These are phyloP conservation scores for Melanostoma mellinum DNA, from an alignment of 2,888 invertebrate genomes.

Conservation along the genomic window DNA sequence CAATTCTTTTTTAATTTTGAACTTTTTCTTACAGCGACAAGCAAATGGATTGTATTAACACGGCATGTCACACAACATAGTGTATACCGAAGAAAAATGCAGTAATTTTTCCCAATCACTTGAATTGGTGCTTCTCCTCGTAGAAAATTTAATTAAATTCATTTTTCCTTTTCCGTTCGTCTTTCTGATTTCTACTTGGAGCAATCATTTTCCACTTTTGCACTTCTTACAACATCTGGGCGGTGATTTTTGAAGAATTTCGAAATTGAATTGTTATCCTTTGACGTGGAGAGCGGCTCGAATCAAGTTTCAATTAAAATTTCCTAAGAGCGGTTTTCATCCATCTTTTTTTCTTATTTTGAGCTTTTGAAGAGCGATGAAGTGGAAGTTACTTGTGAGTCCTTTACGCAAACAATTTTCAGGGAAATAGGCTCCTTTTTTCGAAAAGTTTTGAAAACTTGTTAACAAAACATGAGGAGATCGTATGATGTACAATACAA, in stretches of 20 bases:
- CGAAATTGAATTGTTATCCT: conserved; percentile 55
- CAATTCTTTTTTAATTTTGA: not conserved
- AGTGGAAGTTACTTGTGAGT: conserved; percentile 21
- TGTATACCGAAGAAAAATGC: no score
- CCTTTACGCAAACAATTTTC: not conserved
- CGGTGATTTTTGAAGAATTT: conserved; percentile 46
- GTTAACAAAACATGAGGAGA: conserved; percentile 17
- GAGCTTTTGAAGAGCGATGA: conserved; percentile 25
- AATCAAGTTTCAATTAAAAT: conserved; percentile 65
- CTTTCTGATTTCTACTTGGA: conserved; percentile 7
- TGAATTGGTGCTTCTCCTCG: not conserved
- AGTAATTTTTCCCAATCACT: not conserved
- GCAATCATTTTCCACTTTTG: conserved; percentile 5
- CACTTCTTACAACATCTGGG: conserved; percentile 33
- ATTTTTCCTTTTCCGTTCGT: not conserved
- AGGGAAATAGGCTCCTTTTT: conserved; percentile 1
- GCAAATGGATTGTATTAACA: not conserved
- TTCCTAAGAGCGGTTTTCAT: not conserved
- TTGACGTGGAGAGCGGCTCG: conserved; percentile 21
- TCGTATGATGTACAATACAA: not conserved
- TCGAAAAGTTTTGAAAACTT: conserved; percentile 24
- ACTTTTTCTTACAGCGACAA: no score
- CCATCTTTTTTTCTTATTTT: not conserved
- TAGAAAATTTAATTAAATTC: conserved; percentile 32
- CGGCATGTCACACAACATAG: not conserved